phyloP scores from a whole-genome alignment of 2,888 invertebrate genomes.

The Atethmia centrago region DNA sequence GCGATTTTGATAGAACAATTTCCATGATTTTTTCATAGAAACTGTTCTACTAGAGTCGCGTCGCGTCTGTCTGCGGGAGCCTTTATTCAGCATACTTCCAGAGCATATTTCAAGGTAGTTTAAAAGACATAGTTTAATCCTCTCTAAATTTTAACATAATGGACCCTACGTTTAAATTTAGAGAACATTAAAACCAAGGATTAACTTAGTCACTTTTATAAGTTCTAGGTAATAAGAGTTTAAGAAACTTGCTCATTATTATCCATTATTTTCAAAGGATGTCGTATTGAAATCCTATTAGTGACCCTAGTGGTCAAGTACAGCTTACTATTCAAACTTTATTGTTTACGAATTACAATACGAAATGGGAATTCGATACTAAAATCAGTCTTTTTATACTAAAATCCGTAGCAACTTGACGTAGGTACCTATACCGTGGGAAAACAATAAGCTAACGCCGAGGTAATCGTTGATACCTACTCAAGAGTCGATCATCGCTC shows the following conservation, averaged over 20 bases:
- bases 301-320: background rate
- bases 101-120: background rate
- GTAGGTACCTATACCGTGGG: constrained; percentile 75
- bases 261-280: background rate
- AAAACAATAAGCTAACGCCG: constrained; percentile 77
- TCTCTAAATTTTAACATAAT: too few species aligned
- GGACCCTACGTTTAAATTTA: background rate
- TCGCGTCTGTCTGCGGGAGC: too few species aligned
- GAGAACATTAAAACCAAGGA: background rate
- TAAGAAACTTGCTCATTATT: background rate
- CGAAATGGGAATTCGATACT: constrained; percentile 3
- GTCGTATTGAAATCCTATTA: constrained; percentile 19
- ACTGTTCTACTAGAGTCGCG: too few species aligned
- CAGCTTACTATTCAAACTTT: constrained; percentile 12
- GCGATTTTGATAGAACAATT: too few species aligned
- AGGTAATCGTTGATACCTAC: constrained; percentile 78
- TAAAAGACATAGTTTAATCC: background rate
- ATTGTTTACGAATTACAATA: constrained; percentile 33
- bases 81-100: background rate
- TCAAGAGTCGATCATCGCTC: constrained; percentile 74
- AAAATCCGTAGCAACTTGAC: constrained; percentile 20
- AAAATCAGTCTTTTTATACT: constrained; percentile 18
- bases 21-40: too few species aligned
- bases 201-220: background rate
- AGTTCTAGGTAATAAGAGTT: background rate